Conservation (phyloP, 2,797 vertebrate genomes). For the Chelon auratus region DNA sequence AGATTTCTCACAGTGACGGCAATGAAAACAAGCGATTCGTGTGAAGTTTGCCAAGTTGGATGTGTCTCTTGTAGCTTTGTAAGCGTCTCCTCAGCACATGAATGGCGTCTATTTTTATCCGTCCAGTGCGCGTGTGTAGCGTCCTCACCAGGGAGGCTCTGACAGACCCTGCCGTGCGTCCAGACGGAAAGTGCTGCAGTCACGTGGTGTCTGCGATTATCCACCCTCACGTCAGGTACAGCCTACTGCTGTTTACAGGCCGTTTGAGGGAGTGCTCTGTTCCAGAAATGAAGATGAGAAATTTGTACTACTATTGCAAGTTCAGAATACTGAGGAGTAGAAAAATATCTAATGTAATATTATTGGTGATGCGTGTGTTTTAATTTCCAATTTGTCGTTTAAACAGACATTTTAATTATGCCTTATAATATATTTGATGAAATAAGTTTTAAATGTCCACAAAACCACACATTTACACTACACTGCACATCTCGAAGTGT, state of each 20-base stretch:
- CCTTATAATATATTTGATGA: neutral
- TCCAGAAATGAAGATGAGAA: conserved; percentile 4
- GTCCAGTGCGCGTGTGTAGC: conserved; percentile 45
- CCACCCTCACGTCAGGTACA: conserved; percentile 67
- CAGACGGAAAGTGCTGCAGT: conserved; percentile 75
- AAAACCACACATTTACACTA: neutral
- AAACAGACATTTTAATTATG: neutral
- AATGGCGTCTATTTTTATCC: conserved; percentile 65
- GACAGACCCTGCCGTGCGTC: conserved; percentile 61
- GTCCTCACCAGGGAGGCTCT: conserved; percentile 63
- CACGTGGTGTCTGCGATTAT: conserved; percentile 82
- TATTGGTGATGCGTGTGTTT: neutral
- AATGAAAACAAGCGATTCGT: neutral
- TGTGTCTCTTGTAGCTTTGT: conserved; percentile 6
- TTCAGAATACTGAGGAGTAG: neutral
- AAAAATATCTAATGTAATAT: neutral
- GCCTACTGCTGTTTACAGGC: conserved; percentile 40
- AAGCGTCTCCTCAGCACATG: conserved; percentile 36
- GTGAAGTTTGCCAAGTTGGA: conserved; percentile 56
- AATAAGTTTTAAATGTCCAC: neutral
- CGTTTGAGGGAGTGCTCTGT: conserved; percentile 1
- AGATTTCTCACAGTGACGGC: neutral
- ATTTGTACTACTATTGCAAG: neutral
- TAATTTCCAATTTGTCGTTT: neutral
- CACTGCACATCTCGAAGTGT: neutral